Evolutionary conservation across 2,797 vertebrate genomes (phyloP), one percentile per base, ranked within the genome.

Genomic region (Esox lucius): DNA sequence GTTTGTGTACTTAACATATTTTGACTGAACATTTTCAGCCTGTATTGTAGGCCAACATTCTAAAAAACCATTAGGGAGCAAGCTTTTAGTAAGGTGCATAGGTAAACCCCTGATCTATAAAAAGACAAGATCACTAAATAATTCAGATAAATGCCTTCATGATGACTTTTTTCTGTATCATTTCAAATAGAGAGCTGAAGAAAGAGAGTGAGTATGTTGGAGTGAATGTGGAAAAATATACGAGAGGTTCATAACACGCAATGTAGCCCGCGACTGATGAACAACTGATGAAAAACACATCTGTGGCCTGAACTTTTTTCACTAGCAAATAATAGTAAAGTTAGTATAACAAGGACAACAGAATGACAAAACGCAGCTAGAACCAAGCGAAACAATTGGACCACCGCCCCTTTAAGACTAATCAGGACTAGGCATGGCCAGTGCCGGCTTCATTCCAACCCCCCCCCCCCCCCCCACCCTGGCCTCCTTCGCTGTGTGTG

Each of bases 121-220:
- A 89, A 89, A 90, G 87, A 81, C 24, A 51, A 71, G 67, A 70
- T 80, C 73, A 51, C 76, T 91, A 78, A 92, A 92, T 91, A 85
- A 92, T 92, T 91, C 83, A 94, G 68, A 80, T 71, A 88, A 88
- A 86, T 83, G 84, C 73, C 86, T 88, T 91, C 86, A 88, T 86
- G 74, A 88, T 88, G 85, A 83, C 85, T 82, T 85, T 84, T 90
- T 83, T 80, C 80, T 62, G 51, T 78, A 82, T 75, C 82, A 72
- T 83, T 87, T 77, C 80, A 66, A 75, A 72, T 31, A 19, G 64
- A 46, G 68, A 75, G 73, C 72, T 59, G 74, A 75, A 56, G 51
- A 77, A 68, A 80, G 70, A 31, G 68, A 72, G 53, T 17, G 39
- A 71, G 33, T 11, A 12, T 13, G 68, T 22, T 22, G 19, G 8